These are phyloP conservation scores for Microctonus aethiopoides DNA, from an alignment of 2,888 invertebrate species.

Conservation along the genomic window DNA sequence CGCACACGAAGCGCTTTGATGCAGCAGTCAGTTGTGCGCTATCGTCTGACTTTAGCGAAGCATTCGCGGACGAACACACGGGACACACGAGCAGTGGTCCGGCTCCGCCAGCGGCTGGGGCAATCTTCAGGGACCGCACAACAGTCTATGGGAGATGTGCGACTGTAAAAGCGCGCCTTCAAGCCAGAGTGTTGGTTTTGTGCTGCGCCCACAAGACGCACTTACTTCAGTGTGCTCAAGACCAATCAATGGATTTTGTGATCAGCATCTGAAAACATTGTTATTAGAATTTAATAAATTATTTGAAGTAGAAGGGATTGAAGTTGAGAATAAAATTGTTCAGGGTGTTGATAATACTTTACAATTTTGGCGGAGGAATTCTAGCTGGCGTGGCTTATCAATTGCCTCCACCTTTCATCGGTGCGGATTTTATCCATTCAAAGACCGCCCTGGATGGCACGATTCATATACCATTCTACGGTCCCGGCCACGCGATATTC, in stretches of 20 bases:
- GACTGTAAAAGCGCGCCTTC: slow-evolving; percentile 23
- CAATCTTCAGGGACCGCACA: slow-evolving; percentile 36
- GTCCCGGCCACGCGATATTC: slow-evolving; percentile 58
- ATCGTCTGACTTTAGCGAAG: slow-evolving; percentile 23
- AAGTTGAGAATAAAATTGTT: background rate
- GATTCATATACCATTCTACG: slow-evolving; percentile 58
- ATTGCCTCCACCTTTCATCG: slow-evolving; percentile 47
- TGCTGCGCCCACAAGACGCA: slow-evolving; percentile 35
- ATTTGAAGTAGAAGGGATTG: no score
- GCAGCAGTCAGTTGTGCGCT: slow-evolving; percentile 23
- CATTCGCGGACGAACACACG: slow-evolving; percentile 22
- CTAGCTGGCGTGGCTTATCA: slow-evolving; percentile 59
- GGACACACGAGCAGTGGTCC: background rate
- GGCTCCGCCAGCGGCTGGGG: background rate
- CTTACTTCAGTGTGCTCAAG: background rate
- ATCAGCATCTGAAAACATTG: background rate
- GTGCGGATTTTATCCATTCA: slow-evolving; percentile 54
- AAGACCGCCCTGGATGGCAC: slow-evolving; percentile 66
- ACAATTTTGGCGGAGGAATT: slow-evolving; percentile 62
- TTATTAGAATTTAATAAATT: no score
- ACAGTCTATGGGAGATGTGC: slow-evolving; percentile 42
- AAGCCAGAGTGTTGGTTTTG: slow-evolving; percentile 35
- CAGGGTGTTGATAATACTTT: slow-evolving; percentile 18
- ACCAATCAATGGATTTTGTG: slow-evolving; percentile 16
- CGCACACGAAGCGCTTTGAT: slow-evolving; percentile 3